Evolutionary conservation across 2,113 vertebrate species (phyloP).

Genomic region (Nematolebias whitei): DNA sequence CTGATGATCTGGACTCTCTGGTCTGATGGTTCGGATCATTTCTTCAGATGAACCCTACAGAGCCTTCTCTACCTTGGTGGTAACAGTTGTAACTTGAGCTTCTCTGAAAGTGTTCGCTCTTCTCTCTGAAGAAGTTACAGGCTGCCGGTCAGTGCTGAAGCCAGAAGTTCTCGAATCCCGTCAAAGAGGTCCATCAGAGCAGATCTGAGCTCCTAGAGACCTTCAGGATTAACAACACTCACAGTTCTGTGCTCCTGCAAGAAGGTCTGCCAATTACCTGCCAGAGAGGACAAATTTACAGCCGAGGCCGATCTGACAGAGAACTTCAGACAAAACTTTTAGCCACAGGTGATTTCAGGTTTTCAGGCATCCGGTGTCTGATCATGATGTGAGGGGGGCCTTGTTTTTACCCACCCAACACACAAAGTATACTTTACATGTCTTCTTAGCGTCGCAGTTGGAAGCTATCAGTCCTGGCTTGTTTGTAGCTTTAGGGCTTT

Average conservation of each 20-base stretch:
- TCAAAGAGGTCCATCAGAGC: constrained; percentile 43
- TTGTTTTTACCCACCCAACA: constrained; percentile 57
- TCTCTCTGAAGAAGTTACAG: constrained; percentile 22
- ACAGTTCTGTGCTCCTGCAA: constrained; percentile 52
- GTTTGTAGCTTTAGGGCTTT: constrained; percentile 64
- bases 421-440: background rate
- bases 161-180: too few relatives aligned
- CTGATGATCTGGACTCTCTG: too few relatives aligned
- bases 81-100: background rate
- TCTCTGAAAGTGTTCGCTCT: constrained; percentile 13
- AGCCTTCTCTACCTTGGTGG: too few relatives aligned
- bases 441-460: constrained; percentile 24
- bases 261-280: constrained; percentile 53
- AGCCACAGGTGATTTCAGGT: constrained; percentile 10
- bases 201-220: constrained; percentile 40
- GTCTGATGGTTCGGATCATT: too few relatives aligned
- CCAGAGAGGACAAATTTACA: constrained; percentile 67
- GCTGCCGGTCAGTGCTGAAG: too few relatives aligned
- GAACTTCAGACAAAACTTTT: too few relatives aligned
- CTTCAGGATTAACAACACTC: constrained; percentile 57
- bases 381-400: constrained; percentile 42
- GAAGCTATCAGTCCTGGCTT: constrained; percentile 65
- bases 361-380: constrained; percentile 34
- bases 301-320: constrained; percentile 27
- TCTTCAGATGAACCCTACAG: too few relatives aligned